phyloP scores from a whole-genome alignment of 2,888 invertebrate species.

The Agelastica alni region DNA sequence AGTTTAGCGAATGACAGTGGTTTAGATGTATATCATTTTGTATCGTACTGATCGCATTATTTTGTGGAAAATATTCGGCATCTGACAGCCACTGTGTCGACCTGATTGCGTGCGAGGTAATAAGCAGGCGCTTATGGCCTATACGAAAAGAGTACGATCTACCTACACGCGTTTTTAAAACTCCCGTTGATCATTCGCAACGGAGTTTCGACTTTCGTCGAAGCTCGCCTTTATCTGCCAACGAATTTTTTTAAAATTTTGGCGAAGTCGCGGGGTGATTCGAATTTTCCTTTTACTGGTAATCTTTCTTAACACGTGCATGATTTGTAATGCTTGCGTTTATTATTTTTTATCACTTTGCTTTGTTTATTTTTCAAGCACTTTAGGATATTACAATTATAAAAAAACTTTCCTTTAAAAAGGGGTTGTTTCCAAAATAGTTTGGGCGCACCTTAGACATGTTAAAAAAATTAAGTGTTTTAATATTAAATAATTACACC shows the following conservation, averaged over 20 bases:
- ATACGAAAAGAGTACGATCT: slow-evolving; percentile 36
- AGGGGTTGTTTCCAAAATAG: no score
- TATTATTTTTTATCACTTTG: no score
- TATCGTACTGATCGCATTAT: no score
- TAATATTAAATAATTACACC: no score
- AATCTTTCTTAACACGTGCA: background rate
- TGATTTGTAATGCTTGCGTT: background rate
- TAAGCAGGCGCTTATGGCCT: slow-evolving; percentile 49
- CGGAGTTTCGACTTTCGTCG: slow-evolving; percentile 2
- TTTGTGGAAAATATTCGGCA: no score
- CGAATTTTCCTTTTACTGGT: background rate
- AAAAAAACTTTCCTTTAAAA: no score
- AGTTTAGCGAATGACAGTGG: no score
- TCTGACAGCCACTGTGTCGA: slow-evolving; percentile 46
- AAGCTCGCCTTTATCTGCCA: background rate
- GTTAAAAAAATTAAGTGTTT: no score
- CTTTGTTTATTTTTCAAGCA: no score
- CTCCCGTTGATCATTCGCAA: slow-evolving; percentile 13
- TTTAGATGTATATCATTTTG: no score
- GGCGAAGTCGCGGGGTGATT: slow-evolving; percentile 6
- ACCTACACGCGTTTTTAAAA: slow-evolving; percentile 31
- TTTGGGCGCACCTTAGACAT: no score
- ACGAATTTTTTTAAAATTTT: slow-evolving; percentile 1
- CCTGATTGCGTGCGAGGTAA: slow-evolving; percentile 49
- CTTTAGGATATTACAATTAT: no score